Evolutionary conservation across 2,797 vertebrate species (phyloP).

Genomic region (Pitangus sulphuratus): DNA sequence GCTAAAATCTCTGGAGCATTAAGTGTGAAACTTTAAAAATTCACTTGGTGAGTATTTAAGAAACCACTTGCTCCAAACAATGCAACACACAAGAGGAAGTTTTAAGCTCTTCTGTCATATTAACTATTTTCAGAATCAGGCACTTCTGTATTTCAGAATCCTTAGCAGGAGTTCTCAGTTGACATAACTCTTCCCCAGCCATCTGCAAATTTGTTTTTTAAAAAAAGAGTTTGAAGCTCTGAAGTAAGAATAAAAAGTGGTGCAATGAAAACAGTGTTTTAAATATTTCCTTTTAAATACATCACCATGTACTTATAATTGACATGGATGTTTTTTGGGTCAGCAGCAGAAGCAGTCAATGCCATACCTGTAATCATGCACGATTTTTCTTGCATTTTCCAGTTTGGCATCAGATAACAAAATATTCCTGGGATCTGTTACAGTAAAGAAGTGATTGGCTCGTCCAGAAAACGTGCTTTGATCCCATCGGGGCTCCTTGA

Average conservation of each 20-base stretch:
- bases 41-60: background rate
- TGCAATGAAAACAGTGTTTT: background rate
- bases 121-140: background rate
- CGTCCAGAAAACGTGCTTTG: conserved; percentile 93
- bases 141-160: background rate
- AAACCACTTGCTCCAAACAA: background rate
- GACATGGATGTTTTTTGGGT: background rate
- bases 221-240: background rate
- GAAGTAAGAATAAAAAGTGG: background rate
- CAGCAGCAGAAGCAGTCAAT: background rate
- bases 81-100: background rate
- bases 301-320: background rate
- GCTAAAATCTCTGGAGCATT: background rate
- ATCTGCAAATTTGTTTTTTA: background rate
- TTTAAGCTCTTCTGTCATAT: background rate
- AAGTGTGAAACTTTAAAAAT: background rate
- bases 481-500: conserved; percentile 97
- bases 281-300: background rate
- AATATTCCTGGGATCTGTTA: conserved; percentile 96
- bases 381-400: conserved; percentile 85
- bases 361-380: conserved; percentile 93
- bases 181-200: background rate
- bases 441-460: conserved; percentile 97
- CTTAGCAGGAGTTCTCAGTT: background rate
- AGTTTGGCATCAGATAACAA: conserved; percentile 89